Evolutionary conservation across 2,888 invertebrate species (phyloP).

Genomic region (Eilema sororculum): DNA sequence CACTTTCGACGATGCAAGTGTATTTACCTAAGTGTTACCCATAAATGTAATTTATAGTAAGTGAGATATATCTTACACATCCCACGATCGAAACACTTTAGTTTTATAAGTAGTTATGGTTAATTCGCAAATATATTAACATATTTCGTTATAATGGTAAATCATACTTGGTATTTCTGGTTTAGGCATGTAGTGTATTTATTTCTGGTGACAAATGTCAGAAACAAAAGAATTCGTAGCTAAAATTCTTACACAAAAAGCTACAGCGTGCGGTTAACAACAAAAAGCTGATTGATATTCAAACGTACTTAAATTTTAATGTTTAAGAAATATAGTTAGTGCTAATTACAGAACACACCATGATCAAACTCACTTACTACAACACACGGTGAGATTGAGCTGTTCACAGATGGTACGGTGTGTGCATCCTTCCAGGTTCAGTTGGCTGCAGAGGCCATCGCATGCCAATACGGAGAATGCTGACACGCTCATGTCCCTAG

Average conservation of each 20-base stretch:
- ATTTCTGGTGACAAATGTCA: not conserved
- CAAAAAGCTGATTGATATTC: not conserved
- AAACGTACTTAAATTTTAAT: not conserved
- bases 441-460: constrained; percentile 72
- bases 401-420: constrained; percentile 70
- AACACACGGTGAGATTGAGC: constrained; percentile 77
- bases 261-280: constrained; percentile 11
- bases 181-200: no score
- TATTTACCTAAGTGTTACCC: no score
- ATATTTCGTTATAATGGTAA: no score
- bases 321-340: constrained; percentile 20
- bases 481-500: constrained; percentile 78
- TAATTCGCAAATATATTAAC: no score
- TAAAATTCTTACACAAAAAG: constrained; percentile 5
- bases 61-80: no score
- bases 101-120: no score
- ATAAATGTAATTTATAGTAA: no score
- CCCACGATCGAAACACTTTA: no score
- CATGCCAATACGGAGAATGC: constrained; percentile 75
- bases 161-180: no score
- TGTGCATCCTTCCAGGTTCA: constrained; percentile 72
- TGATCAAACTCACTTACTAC: constrained; percentile 81
- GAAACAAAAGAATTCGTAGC: not conserved
- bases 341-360: constrained; percentile 56
- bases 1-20: not conserved